phyloP scores from a whole-genome alignment of 2,113 vertebrate species.

The Scatophagus argus region DNA sequence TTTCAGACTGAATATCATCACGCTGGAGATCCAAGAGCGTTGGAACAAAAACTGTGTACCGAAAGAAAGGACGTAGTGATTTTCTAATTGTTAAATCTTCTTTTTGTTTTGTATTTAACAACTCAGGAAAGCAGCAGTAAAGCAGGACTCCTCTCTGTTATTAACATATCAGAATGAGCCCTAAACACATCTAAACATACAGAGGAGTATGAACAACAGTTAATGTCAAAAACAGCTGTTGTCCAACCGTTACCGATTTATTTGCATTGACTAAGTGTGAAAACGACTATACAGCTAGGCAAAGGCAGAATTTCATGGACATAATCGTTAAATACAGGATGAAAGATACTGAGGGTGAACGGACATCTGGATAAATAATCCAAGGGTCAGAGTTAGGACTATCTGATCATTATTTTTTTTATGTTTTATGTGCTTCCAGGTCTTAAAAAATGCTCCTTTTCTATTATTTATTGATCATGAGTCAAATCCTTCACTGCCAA shows the following conservation, averaged over 20 bases:
- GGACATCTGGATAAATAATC: neutral
- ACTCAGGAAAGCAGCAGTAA: constrained; percentile 90
- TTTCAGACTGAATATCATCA: constrained; percentile 16
- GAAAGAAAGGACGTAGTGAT: constrained; percentile 40
- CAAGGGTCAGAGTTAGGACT: neutral
- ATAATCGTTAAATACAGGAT: neutral
- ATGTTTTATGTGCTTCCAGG: constrained; percentile 36
- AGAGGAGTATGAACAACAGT: constrained; percentile 13
- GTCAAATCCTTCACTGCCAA: constrained; percentile 42
- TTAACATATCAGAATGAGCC: constrained; percentile 44
- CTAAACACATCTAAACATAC: constrained; percentile 45
- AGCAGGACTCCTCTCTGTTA: constrained; percentile 52
- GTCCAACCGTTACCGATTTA: constrained; percentile 5
- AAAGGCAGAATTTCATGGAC: constrained; percentile 2
- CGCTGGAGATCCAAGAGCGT: constrained; percentile 41
- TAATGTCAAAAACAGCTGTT: constrained; percentile 21
- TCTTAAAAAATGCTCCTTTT: constrained; percentile 22
- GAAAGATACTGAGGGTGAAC: neutral
- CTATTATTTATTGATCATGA: constrained; percentile 56
- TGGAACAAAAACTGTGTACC: constrained; percentile 46
- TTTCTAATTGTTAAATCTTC: constrained; percentile 65
- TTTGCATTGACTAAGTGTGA: constrained; percentile 17
- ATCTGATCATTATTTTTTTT: constrained; percentile 14
- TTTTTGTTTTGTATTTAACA: constrained; percentile 87
- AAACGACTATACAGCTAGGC: neutral